Conservation (phyloP, 2,113 vertebrate species). For the Nannospalax galili region DNA sequence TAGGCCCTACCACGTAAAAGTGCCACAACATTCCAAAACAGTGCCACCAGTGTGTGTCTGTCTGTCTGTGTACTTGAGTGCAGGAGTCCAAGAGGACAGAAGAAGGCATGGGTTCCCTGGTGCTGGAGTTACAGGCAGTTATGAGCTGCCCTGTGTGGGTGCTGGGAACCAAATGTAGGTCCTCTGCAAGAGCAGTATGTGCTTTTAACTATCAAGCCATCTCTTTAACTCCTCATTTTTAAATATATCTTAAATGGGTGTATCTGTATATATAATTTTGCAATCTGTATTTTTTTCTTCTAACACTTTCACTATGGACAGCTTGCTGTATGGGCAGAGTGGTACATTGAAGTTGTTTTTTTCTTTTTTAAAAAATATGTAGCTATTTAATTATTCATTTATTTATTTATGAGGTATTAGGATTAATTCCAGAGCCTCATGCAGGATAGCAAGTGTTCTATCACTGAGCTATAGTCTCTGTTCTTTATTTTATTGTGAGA, state of each 20-base stretch:
- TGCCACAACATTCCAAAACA: background rate
- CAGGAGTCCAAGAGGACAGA: too few relatives aligned
- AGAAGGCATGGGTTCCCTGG: too few relatives aligned
- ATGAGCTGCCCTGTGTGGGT: too few relatives aligned
- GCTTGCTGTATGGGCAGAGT: background rate
- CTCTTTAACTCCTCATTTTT: too few relatives aligned
- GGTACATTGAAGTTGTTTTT: background rate
- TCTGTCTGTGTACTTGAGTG: too few relatives aligned
- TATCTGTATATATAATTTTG: background rate
- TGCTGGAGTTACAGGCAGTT: too few relatives aligned
- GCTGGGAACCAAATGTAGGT: too few relatives aligned
- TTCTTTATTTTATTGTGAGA: background rate
- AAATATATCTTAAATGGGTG: background rate
- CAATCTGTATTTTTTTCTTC: background rate
- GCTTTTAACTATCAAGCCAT: too few relatives aligned
- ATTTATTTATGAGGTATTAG: background rate
- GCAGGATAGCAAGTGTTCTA: background rate
- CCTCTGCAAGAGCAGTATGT: too few relatives aligned
- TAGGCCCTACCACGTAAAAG: too few relatives aligned
- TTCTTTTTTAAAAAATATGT: background rate
- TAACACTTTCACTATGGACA: background rate
- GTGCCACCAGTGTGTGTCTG: background rate
- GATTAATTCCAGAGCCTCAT: background rate
- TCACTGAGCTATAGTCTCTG: too few relatives aligned
- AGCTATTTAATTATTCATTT: background rate